Conservation (phyloP, 2,113 vertebrate genomes). For the Corydoras maculifer region DNA sequence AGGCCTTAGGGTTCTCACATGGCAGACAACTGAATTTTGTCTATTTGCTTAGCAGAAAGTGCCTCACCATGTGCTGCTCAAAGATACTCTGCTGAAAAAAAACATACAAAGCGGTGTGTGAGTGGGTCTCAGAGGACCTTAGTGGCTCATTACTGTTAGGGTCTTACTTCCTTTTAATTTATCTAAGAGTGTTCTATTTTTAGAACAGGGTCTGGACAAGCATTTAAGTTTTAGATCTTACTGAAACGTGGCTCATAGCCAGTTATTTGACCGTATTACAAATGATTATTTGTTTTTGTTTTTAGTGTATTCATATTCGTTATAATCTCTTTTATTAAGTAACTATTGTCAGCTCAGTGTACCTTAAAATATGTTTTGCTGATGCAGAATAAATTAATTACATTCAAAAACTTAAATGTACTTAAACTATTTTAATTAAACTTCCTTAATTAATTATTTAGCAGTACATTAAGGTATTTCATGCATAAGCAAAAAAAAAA, state of each 20-base stretch:
- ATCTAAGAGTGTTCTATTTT: not conserved
- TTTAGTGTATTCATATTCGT: not conserved
- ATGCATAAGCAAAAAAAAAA: no score
- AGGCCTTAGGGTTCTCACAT: conserved; percentile 18
- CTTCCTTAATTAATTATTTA: no score
- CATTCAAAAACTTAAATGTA: no score
- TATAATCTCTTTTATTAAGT: not conserved
- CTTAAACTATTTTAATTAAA: no score
- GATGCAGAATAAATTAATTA: no score
- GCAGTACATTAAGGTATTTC: no score
- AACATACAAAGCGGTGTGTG: not conserved
- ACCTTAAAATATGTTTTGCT: no score
- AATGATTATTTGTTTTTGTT: no score
- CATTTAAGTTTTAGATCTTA: not conserved
- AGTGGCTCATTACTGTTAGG: not conserved
- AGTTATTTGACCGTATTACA: no score
- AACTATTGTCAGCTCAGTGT: no score
- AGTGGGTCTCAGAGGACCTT: conserved; percentile 9
- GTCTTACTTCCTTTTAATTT: not conserved
- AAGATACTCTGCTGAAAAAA: conserved; percentile 3
- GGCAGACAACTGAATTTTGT: conserved; percentile 18
- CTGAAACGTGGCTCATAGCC: not conserved
- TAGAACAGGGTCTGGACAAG: not conserved
- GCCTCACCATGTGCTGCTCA: conserved; percentile 9
- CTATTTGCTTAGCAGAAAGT: conserved; percentile 27